Conservation (phyloP, 2,113 vertebrate species). For the Centropus unirufus region DNA sequence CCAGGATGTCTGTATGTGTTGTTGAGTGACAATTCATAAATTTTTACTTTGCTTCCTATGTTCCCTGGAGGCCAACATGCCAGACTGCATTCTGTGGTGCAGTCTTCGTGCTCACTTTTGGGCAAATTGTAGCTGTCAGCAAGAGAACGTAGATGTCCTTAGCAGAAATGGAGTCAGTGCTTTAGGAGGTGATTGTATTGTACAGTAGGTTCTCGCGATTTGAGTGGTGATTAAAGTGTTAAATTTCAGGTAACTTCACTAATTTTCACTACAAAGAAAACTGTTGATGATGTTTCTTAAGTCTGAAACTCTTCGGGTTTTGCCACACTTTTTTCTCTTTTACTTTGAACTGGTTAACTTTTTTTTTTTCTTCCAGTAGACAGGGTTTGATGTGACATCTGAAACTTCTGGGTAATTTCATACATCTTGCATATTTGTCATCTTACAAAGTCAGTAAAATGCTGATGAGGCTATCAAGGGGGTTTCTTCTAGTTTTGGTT, state of each 20-base stretch:
- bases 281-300: neutral
- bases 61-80: neutral
- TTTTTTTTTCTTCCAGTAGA: neutral
- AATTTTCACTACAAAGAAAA: neutral
- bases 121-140: slow-evolving; percentile 11
- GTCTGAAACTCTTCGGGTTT: neutral
- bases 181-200: neutral
- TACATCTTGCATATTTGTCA: neutral
- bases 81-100: neutral
- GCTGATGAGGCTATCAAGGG: neutral
- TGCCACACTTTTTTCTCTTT: neutral
- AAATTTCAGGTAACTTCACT: neutral
- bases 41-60: slow-evolving; percentile 14
- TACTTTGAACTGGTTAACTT: neutral
- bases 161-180: neutral
- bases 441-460: neutral
- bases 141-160: neutral
- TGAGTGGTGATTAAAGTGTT: neutral
- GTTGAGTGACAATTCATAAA: neutral
- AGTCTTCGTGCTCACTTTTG: neutral
- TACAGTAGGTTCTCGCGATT: neutral
- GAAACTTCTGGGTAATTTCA: neutral
- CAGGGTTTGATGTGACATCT: neutral
- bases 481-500: neutral
- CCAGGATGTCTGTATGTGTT: neutral